Evolutionary conservation across 2,113 vertebrate genomes (phyloP).

Genomic region (Leptodactylus fuscus): DNA sequence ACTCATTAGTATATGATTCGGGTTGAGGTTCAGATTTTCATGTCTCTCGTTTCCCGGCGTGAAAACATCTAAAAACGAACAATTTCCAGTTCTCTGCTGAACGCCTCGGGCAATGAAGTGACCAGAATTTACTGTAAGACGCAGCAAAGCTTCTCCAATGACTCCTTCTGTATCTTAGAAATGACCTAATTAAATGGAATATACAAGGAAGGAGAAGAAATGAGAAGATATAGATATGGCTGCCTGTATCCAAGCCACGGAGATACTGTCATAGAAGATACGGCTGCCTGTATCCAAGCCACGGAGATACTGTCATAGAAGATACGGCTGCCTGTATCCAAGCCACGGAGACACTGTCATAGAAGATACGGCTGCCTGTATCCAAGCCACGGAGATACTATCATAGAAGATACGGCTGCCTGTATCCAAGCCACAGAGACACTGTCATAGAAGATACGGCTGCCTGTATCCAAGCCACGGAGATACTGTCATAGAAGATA

Average conservation of each 20-base stretch:
- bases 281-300: too few relatives aligned
- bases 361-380: too few relatives aligned
- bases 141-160: not conserved
- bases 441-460: not conserved
- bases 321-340: too few relatives aligned
- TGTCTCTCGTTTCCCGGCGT: not conserved
- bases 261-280: not conserved
- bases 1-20: not conserved
- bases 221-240: not conserved
- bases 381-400: conserved; percentile 21
- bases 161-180: conserved; percentile 3
- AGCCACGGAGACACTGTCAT: conserved; percentile 9
- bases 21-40: not conserved
- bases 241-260: not conserved
- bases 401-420: too few relatives aligned
- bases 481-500: not conserved
- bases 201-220: not conserved
- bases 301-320: conserved; percentile 2
- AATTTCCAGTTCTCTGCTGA: not conserved
- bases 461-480: too few relatives aligned
- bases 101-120: not conserved
- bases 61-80: not conserved
- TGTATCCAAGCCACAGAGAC: too few relatives aligned
- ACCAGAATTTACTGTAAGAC: conserved; percentile 18
- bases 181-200: conserved; percentile 22